Evolutionary conservation across 2,797 vertebrate species (phyloP).

Genomic region (Hafferia zeledoni): DNA sequence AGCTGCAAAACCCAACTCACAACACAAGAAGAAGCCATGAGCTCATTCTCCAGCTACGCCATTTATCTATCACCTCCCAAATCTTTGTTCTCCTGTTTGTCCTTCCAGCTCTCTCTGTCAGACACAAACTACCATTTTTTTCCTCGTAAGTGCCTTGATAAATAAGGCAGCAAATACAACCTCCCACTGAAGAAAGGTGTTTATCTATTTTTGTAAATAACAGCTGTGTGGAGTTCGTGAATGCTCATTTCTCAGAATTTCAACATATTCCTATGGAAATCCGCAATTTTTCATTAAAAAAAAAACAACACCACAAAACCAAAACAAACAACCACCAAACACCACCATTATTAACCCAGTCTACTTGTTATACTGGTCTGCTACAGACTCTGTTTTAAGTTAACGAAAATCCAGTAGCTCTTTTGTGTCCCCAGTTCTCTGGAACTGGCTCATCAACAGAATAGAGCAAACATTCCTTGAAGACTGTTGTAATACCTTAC

Average conservation of each 20-base stretch:
- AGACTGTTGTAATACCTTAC: not conserved
- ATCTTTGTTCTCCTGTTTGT: not conserved
- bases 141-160: not conserved
- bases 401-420: not conserved
- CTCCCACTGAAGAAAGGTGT: conserved; percentile 1
- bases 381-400: not conserved
- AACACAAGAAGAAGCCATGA: not conserved
- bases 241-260: conserved; percentile 28
- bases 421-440: not conserved
- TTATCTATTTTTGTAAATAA: conserved; percentile 55
- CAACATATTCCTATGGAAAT: not conserved
- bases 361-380: not conserved
- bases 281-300: not conserved
- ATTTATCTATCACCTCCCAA: not conserved
- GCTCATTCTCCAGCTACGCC: not conserved
- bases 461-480: not conserved
- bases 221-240: conserved; percentile 17
- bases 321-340: not conserved
- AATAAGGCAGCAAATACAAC: conserved; percentile 16
- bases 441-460: not conserved
- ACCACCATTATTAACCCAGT: not conserved
- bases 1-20: not conserved
- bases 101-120: not conserved
- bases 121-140: not conserved
- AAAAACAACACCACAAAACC: too few species aligned